Conservation (phyloP, 2,113 vertebrate genomes). For the Miniopterus natalensis region DNA sequence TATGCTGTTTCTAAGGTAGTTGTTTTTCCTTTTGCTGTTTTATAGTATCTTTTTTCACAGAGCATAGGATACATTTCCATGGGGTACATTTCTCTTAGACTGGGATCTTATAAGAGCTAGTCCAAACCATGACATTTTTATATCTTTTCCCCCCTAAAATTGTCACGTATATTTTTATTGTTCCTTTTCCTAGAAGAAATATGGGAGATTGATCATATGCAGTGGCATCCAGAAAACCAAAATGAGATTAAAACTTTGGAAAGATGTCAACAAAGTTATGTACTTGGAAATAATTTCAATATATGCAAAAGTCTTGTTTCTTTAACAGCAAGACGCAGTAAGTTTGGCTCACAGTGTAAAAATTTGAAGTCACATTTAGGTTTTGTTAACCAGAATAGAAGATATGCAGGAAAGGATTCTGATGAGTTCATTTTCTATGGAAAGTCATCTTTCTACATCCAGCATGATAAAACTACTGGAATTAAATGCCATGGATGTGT, state of each 20-base stretch:
- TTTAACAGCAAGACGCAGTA: slow-evolving; percentile 7
- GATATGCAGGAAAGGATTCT: neutral
- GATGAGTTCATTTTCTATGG: neutral
- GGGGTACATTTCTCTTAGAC: neutral
- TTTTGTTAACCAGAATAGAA: slow-evolving; percentile 7
- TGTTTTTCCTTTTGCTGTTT: neutral
- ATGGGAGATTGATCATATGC: neutral
- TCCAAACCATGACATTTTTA: neutral
- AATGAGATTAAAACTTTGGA: slow-evolving; percentile 8
- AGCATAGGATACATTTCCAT: neutral
- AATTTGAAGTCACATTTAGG: slow-evolving; percentile 11
- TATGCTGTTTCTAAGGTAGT: neutral
- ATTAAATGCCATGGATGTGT: neutral
- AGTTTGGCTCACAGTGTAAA: neutral
- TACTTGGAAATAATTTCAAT: neutral
- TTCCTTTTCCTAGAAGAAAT: slow-evolving; percentile 59
- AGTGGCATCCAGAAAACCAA: slow-evolving; percentile 21
- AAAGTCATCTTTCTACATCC: neutral
- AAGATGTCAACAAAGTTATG: neutral
- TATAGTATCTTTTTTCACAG: slow-evolving; percentile 1
- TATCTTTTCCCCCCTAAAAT: neutral
- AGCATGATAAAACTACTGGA: neutral
- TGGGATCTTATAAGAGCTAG: neutral
- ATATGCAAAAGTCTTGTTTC: slow-evolving; percentile 7
- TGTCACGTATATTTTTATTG: slow-evolving; percentile 42